phyloP scores from a whole-genome alignment of 2,888 invertebrate species.

The Agriopis marginaria region DNA sequence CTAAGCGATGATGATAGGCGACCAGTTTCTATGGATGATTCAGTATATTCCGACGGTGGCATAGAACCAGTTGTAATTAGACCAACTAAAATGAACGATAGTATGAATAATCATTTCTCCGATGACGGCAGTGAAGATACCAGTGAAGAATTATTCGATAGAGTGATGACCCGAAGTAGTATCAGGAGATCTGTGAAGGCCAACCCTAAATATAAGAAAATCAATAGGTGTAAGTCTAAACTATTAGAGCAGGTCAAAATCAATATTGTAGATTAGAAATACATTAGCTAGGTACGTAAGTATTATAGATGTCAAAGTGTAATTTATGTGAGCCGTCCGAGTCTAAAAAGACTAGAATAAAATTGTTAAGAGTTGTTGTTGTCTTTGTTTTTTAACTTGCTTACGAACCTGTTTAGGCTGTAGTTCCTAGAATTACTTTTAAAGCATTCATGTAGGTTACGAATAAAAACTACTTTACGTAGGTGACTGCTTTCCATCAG shows the following conservation, averaged over 20 bases:
- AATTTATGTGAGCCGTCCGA: slow-evolving; percentile 25
- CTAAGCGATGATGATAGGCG: slow-evolving; percentile 74
- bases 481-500: no score
- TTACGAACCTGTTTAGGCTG: slow-evolving; percentile 25
- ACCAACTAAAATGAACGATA: slow-evolving; percentile 73
- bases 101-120: slow-evolving; percentile 82
- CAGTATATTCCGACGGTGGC: slow-evolving; percentile 67
- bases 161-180: slow-evolving; percentile 81
- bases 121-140: slow-evolving; percentile 83
- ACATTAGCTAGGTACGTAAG: slow-evolving; percentile 7
- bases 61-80: slow-evolving; percentile 68
- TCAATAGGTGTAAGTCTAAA: slow-evolving; percentile 79
- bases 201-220: slow-evolving; percentile 83
- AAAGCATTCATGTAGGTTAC: not conserved
- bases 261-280: slow-evolving; percentile 71
- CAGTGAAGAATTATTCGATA: slow-evolving; percentile 81
- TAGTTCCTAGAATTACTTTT: not conserved
- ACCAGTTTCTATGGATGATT: slow-evolving; percentile 56
- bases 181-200: slow-evolving; percentile 79
- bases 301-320: slow-evolving; percentile 14
- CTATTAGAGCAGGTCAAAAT: slow-evolving; percentile 79
- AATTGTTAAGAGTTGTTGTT: slow-evolving; percentile 26
- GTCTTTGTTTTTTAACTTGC: slow-evolving; percentile 9
- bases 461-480: not conserved
- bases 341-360: slow-evolving; percentile 16